These are phyloP conservation scores for Cataglyphis livida DNA, from an alignment of 2,888 invertebrate species.

Conservation along the genomic window DNA sequence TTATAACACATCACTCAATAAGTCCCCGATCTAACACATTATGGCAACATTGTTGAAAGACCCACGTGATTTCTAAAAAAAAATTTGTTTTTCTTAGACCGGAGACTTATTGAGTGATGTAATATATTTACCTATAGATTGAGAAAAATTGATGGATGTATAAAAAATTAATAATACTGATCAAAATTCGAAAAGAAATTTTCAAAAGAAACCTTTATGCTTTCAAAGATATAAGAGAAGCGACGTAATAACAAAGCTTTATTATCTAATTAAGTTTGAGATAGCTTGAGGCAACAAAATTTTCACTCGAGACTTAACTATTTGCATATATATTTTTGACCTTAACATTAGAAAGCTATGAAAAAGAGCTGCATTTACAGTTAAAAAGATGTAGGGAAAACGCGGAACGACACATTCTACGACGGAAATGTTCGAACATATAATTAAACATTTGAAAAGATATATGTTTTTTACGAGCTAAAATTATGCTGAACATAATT, in stretches of 20 bases:
- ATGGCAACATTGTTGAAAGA: too few species aligned
- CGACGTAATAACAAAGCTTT: not conserved
- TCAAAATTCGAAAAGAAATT: not conserved
- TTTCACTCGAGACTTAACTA: not conserved
- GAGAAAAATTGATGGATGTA: not conserved
- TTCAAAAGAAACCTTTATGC: not conserved
- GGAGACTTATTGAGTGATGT: too few species aligned
- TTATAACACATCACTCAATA: too few species aligned
- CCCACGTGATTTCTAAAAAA: too few species aligned
- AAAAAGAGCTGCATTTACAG: not conserved
- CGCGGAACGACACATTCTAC: not conserved
- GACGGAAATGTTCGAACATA: not conserved
- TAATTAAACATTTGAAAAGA: constrained; percentile 13
- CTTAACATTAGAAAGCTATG: not conserved
- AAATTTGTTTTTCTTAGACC: too few species aligned
- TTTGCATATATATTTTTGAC: not conserved
- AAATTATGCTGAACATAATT: not conserved
- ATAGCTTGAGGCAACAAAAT: not conserved
- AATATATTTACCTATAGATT: not conserved
- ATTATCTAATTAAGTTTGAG: not conserved
- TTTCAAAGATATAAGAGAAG: not conserved
- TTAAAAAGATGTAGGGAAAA: not conserved
- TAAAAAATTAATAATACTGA: not conserved
- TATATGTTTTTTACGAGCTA: not conserved
- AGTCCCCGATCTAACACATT: too few species aligned